Base-by-base conservation (phyloP, 37 sponge, comb jelly and placozoan genomes). In the Tethya wilhelma region DNA sequence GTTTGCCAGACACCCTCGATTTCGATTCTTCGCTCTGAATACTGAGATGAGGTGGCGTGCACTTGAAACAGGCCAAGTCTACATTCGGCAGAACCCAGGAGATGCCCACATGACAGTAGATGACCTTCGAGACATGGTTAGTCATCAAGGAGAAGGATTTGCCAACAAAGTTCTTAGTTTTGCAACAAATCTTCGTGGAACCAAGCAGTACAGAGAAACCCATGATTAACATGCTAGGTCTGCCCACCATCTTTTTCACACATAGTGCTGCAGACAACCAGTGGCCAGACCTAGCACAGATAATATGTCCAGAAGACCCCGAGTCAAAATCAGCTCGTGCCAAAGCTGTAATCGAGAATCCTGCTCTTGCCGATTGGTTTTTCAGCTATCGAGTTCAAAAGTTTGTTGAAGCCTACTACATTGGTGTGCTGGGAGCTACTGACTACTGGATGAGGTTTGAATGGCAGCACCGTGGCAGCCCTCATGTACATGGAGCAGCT, bases 361-460 rank as follows among this genome's bases (percentile, higher is more conserved):
- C n/a, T n/a, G n/a, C n/a, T n/a, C n/a, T n/a, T n/a, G n/a, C 80
- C 14, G 80, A 79, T 19, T 79, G 82, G 73, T 71, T 81, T 38
- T 81, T 81, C 59, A 26, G 46, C 36, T 59, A 72, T 38, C 36
- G 82, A 2, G 39, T 72, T 1, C 32, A 60, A 31, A 64, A 83
- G 57, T 83, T 83, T 7, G n/a, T 81, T 4, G 45, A 71, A 8
- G 9, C 8, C n/a, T 81, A 59, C 65, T 83, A 67, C 23, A 14
- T 74, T 64, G 69, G 40, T 46, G 55, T 84, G 11, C 85, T 75
- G 32, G 69, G 78, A n/a, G n/a, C n/a, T n/a, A n/a, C n/a, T n/a
- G n/a, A n/a, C n/a, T n/a, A n/a, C n/a, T n/a, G n/a, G n/a, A n/a
- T n/a, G n/a, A n/a, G n/a, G n/a, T n/a, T n/a, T n/a, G n/a, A n/a